Evolutionary conservation across 1,140 invertebrate genomes (phyloP).

Genomic region (Fopius arisanus): DNA sequence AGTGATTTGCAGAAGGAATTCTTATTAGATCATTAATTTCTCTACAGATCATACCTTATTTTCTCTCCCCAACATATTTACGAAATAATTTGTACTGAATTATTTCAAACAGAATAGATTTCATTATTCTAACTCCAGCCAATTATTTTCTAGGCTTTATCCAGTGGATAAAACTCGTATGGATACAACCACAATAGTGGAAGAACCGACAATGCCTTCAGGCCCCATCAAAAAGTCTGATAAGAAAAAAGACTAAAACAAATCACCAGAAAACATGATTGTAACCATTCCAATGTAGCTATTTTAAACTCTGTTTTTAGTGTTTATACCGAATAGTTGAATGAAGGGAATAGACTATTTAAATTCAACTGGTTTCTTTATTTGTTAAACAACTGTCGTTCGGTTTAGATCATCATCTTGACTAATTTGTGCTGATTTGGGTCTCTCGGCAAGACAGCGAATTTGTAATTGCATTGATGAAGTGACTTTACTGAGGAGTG

Average conservation of each 20-base stretch:
- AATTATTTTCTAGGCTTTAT: conserved; percentile 78
- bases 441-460: conserved; percentile 49
- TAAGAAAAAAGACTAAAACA: conserved; percentile 23
- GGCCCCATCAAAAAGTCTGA: not conserved
- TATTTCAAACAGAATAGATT: conserved; percentile 35
- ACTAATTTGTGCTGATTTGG: conserved; percentile 27
- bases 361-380: conserved; percentile 4
- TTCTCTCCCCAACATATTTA: conserved; percentile 11
- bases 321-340: conserved; percentile 19
- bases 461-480: conserved; percentile 59
- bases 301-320: conserved; percentile 13
- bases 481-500: conserved; percentile 54
- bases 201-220: conserved; percentile 36
- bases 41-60: no score
- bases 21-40: no score
- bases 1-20: no score
- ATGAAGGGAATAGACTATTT: not conserved
- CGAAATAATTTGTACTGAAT: conserved; percentile 12
- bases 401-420: conserved; percentile 40
- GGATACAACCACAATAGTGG: conserved; percentile 70
- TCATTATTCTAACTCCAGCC: no score
- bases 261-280: not conserved
- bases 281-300: not conserved
- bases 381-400: conserved; percentile 44
- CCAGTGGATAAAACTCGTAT: conserved; percentile 89